Evolutionary conservation across 2,113 vertebrate genomes (phyloP), one percentile per base, ranked within the genome.

Genomic region (Strix aluco): DNA sequence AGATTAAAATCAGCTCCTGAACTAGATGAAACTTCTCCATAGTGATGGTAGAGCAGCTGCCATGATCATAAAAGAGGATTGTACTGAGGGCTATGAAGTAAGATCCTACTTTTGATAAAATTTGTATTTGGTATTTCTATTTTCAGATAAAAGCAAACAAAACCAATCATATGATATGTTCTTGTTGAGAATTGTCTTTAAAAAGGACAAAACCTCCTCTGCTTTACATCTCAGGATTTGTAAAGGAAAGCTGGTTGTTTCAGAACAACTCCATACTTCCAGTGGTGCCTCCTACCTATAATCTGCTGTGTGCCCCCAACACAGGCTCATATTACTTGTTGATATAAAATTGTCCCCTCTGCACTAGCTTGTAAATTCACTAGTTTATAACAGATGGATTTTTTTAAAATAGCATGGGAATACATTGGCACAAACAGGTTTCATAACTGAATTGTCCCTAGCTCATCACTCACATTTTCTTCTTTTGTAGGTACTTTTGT

Each of bases 1-100:
- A 92, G 86, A 94, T 92, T 92, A 95, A 94, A 94, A 92, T 89
- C 94, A 75, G 49, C 66, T 81, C 26, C 73, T 92, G 69, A 92
- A 91, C 49, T 54, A 79, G 77, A 91, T 61, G 36, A 91, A 86
- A 87, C 49, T 94, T 75, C 51, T 86, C 72, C 20, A 11, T 5
- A 63, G 80, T 49, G 65, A 84, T 57, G 40, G 57, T 30, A 84
- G 51, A 91, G 84, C 27, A 71, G 32, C 57, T 21, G 2, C 61
- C 58, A 69, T 14, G 47, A 75, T 79, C 34, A 80, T 75, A 93
- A 21, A 77, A 87, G n/a, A 86, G 27, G 30, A 93, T 65, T 87
- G 36, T 79, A 65, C 15, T n/a, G 32, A 44, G 27, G 36, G 34
- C 65, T 69, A 78, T n/a, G 47, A 81, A 67, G 34, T 57, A 77